Conservation (phyloP, 2,888 invertebrate genomes). For the Plusia festucae region DNA sequence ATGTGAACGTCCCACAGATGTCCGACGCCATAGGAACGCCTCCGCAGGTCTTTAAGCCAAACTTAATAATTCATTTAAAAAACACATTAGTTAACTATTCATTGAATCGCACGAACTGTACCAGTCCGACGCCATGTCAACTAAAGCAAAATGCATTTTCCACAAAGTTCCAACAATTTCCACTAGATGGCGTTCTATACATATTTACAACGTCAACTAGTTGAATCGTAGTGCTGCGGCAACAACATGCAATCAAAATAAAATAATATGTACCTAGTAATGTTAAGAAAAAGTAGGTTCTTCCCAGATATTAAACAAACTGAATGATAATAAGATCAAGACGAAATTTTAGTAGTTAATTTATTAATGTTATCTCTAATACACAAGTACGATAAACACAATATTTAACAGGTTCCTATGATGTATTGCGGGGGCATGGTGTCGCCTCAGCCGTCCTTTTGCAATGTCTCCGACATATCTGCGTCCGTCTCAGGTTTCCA, state of each 20-base stretch:
- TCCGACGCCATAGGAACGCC: conserved; percentile 76
- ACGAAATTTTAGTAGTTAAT: background rate
- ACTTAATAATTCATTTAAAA: conserved; percentile 8
- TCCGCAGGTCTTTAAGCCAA: conserved; percentile 68
- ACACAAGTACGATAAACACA: conserved; percentile 22
- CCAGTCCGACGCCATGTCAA: background rate
- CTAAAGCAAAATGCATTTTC: background rate
- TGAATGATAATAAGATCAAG: too few species aligned
- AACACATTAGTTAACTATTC: background rate
- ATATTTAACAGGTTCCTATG: conserved; percentile 79
- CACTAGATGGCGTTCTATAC: conserved; percentile 37
- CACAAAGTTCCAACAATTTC: conserved; percentile 6
- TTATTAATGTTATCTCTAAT: background rate
- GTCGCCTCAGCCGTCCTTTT: conserved; percentile 85
- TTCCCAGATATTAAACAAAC: too few species aligned
- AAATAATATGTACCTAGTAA: background rate
- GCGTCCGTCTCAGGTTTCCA: conserved; percentile 82
- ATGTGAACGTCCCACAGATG: conserved; percentile 77
- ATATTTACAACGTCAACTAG: background rate
- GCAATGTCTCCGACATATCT: conserved; percentile 85
- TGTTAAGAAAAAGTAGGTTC: background rate
- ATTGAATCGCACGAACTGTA: background rate
- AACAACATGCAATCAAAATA: background rate
- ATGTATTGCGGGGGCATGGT: conserved; percentile 85
- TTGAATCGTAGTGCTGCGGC: background rate